Percentiles rank a stretch among this genome's conserved stretches.
These are phyloP conservation scores for Okapia johnstoni DNA, from an alignment of 2,113 vertebrate genomes.

Conservation along the genomic window DNA sequence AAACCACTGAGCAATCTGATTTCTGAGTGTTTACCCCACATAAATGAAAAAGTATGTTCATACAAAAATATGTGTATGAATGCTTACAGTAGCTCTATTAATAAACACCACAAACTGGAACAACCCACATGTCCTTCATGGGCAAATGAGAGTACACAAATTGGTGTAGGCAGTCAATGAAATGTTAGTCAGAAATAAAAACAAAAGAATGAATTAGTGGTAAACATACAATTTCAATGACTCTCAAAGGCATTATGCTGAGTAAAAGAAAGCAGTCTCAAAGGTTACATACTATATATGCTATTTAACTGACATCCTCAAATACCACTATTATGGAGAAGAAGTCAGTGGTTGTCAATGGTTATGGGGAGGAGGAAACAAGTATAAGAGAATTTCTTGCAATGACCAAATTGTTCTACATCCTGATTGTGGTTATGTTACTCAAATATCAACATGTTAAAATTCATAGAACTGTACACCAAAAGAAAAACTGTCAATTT, in stretches of 20 bases:
- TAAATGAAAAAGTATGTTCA: neutral
- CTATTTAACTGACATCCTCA: neutral
- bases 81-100: neutral
- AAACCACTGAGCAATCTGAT: neutral
- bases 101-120: neutral
- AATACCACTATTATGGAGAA: neutral
- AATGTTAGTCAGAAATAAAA: neutral
- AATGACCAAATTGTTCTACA: neutral
- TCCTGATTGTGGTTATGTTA: neutral
- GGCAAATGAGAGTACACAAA: neutral
- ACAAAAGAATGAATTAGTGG: neutral
- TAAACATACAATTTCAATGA: neutral
- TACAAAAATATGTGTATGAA: neutral
- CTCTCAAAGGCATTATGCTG: neutral
- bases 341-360: neutral
- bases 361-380: fast-evolving
- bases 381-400: neutral
- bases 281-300: neutral
- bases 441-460: neutral
- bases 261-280: neutral
- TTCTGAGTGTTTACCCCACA: neutral
- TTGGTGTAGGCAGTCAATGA: neutral
- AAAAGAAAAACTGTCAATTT: neutral
- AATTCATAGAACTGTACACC: neutral
- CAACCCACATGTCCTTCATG: neutral